A percentile compares a stretch with the other conserved stretches of the same genome.
Conservation (phyloP, 2,113 vertebrate genomes). For the Myocastor coypus region DNA sequence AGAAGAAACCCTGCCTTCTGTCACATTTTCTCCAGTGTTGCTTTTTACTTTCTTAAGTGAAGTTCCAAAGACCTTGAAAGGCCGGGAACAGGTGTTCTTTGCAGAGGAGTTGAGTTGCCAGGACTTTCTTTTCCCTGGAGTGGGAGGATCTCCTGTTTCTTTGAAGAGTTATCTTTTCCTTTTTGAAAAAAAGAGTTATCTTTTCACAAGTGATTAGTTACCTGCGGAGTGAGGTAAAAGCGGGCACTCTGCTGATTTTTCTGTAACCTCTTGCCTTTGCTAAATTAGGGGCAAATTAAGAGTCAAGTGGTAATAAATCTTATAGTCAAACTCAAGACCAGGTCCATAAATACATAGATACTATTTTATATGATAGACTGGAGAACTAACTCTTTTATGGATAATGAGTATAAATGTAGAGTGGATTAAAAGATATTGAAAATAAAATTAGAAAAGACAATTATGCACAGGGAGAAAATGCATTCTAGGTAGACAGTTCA, state of each 20-base stretch:
- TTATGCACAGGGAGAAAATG: neutral
- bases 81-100: constrained; percentile 25
- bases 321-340: neutral
- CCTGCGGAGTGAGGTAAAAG: neutral
- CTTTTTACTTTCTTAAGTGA: constrained; percentile 18
- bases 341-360: constrained; percentile 1
- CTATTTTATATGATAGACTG: constrained; percentile 3
- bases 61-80: neutral
- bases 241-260: neutral
- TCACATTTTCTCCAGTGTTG: constrained; percentile 29
- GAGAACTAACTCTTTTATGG: constrained; percentile 7
- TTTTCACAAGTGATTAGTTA: neutral
- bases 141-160: neutral
- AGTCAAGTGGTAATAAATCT: neutral
- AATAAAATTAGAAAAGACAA: constrained; percentile 45
- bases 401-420: neutral
- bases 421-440: neutral
- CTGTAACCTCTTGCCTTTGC: neutral
- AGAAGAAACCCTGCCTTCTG: neutral
- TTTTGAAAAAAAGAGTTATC: neutral
- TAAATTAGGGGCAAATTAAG: neutral
- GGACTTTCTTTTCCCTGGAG: neutral
- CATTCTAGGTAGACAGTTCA: constrained; percentile 6
- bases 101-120: constrained; percentile 6
- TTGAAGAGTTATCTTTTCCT: neutral